Evolutionary conservation across 2,797 vertebrate genomes (phyloP), one percentile per base, ranked within the genome.

Genomic region (Peromyscus eremicus): DNA sequence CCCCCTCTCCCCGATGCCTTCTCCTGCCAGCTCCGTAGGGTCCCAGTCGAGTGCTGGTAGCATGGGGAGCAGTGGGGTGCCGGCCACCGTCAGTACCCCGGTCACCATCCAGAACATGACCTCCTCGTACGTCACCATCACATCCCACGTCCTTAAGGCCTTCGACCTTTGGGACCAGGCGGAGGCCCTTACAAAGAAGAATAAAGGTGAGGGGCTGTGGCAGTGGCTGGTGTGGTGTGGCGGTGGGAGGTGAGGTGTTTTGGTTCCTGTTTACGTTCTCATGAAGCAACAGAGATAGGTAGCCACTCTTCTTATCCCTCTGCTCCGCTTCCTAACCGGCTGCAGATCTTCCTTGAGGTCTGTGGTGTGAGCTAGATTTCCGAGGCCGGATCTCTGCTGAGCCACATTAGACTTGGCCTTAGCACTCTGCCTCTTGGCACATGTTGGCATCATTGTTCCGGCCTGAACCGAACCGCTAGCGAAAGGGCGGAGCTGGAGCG

Each of bases 101-200:
- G 98, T 98, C 94, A 98, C 98, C 80, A 99, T 99, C 93, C 99
- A 99, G 89, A 99, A 98, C 97, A 98, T 99, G 98, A 99, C 99
- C 0, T 98, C 99, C 43, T 99, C 99, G 93, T 99, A 99, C 0
- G 98, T 99, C 98, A 99, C 98, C 98, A 99, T 99, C 98, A 99
- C 99, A 0, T 98, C 99, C 11, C 98, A 99, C 34, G 98, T 99
- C 97, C 98, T 99, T 91, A 99, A 98, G 0, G 99, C 99, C 1
- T 99, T 99, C 55, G 99, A 99, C 75, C 97, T 99, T 55, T 99
- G 99, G 99, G 99, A 99, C 97, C 99, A 99, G 98, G 99, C 99
- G 0, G 99, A 99, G 97, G 98, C 98, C 71, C 98, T 99, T 57
- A 98, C 98, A 32, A 98, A 95, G 87, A 99, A 98, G 98, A 99